These are phyloP conservation scores for Bubo blakistoni DNA, from an alignment of 2,113 vertebrate species.

Conservation along the genomic window DNA sequence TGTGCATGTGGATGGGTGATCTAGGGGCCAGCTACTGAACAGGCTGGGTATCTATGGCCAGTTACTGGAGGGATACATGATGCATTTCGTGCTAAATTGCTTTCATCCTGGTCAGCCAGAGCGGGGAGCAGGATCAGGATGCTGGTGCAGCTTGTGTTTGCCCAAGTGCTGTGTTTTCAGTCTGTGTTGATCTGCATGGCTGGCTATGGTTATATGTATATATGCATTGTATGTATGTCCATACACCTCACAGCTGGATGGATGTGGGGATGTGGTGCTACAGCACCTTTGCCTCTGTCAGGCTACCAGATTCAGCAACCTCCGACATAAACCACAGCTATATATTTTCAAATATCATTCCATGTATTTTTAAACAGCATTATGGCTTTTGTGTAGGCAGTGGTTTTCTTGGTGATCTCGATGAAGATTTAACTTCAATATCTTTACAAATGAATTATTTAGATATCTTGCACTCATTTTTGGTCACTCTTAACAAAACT, in stretches of 20 bases:
- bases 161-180: fast-evolving
- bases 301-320: not conserved
- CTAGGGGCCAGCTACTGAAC: not conserved
- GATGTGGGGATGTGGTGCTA: not conserved
- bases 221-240: not conserved
- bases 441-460: not conserved
- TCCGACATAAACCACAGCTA: not conserved
- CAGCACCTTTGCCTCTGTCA: not conserved
- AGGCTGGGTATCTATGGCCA: not conserved
- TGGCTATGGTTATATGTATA: not conserved
- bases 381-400: not conserved
- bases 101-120: not conserved
- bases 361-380: not conserved
- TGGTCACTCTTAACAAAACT: not conserved
- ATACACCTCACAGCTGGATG: not conserved
- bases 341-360: not conserved
- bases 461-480: not conserved
- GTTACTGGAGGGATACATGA: not conserved
- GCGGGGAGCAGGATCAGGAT: not conserved
- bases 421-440: not conserved
- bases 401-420: not conserved
- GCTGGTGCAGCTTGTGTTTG: not conserved
- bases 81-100: not conserved
- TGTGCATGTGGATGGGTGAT: not conserved
- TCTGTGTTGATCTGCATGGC: not conserved